Evolutionary conservation across 2,113 vertebrate genomes (phyloP).

Genomic region (Neolamprologus ventralis): DNA sequence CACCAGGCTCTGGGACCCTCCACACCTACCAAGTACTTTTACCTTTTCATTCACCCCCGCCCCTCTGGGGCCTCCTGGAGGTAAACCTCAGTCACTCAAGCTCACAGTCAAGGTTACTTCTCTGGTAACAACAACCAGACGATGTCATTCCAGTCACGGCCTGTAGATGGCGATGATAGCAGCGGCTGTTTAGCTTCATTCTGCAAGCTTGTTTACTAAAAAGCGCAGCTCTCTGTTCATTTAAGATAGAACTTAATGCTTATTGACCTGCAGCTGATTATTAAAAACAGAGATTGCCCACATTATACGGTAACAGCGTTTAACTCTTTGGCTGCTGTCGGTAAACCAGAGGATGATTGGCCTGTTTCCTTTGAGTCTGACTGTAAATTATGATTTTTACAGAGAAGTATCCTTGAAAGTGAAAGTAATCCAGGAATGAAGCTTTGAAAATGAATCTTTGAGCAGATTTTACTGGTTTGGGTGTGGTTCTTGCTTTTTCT

Average conservation of each 20-base stretch:
- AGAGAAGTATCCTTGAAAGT: slow-evolving; percentile 51
- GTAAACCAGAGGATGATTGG: neutral
- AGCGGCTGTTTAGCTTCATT: neutral
- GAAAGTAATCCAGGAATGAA: slow-evolving; percentile 6
- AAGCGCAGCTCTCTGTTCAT: accelerated
- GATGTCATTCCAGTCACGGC: neutral
- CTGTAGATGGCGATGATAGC: neutral
- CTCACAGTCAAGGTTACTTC: slow-evolving; percentile 44
- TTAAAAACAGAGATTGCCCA: accelerated
- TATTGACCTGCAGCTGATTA: neutral
- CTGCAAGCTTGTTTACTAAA: neutral
- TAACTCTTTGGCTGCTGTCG: neutral
- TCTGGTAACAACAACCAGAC: neutral
- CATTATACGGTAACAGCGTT: neutral
- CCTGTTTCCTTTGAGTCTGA: neutral
- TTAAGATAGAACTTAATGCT: neutral
- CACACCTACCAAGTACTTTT: slow-evolving; percentile 98
- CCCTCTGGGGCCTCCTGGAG: slow-evolving; percentile 64
- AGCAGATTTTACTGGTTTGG: neutral
- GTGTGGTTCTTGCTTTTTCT: neutral
- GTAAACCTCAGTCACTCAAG: slow-evolving; percentile 35
- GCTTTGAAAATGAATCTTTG: neutral
- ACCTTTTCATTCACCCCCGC: slow-evolving; percentile 73
- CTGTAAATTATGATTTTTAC: neutral
- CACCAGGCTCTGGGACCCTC: slow-evolving; percentile 89